Evolutionary conservation across 2,113 vertebrate genomes (phyloP).

Genomic region (Hydrochoerus hydrochaeris): DNA sequence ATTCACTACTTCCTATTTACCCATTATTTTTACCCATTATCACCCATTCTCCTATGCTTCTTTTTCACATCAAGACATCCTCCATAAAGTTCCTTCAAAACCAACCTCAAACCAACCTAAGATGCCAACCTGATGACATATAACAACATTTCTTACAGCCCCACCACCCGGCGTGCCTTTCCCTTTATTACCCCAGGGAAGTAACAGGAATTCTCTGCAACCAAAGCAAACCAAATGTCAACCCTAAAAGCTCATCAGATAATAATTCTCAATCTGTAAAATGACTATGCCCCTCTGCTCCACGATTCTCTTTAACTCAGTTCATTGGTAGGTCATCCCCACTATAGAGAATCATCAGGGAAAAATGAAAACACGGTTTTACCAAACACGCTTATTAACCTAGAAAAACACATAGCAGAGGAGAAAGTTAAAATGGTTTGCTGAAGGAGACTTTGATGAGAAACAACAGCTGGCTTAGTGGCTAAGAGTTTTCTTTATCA

Average conservation of each 20-base stretch:
- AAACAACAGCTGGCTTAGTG: neutral
- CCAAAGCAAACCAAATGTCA: neutral
- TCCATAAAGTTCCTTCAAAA: conserved; percentile 30
- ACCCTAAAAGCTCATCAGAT: neutral
- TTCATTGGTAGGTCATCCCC: neutral
- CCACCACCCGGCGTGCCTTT: neutral
- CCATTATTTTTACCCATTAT: neutral
- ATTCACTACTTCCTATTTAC: neutral
- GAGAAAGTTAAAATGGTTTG: conserved; percentile 35
- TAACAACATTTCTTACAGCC: neutral
- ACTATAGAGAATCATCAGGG: neutral
- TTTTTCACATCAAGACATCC: neutral
- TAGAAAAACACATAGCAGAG: neutral
- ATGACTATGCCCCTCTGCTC: neutral
- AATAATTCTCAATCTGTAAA: conserved; percentile 2
- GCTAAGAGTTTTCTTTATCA: neutral
- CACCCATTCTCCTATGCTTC: neutral
- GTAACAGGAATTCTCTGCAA: neutral
- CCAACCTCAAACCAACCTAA: conserved; percentile 15
- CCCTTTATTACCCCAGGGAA: conserved; percentile 15
- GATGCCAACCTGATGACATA: neutral
- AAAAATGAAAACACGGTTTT: neutral
- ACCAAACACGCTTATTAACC: conserved; percentile 15
- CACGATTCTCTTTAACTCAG: conserved; percentile 2
- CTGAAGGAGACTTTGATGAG: neutral